Evolutionary conservation across 1,140 invertebrate genomes (phyloP), one percentile per base, ranked within the genome.

Genomic region (Papilio dardanus): DNA sequence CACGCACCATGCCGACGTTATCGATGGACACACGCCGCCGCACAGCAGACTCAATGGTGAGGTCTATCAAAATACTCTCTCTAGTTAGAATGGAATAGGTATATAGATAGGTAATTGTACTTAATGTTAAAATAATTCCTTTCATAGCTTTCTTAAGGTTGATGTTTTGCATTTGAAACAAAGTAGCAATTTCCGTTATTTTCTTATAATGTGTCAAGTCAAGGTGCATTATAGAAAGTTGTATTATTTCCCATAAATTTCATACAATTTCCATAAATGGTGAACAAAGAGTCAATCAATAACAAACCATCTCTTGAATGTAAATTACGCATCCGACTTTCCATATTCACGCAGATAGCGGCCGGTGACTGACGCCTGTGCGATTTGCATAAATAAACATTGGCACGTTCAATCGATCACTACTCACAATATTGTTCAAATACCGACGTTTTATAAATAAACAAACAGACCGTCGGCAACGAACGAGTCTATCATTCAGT

Each of bases 291-390:
- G 66, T 40, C 28, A 73, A 76, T 71, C 66, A 74, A 65, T 76
- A 74, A 50, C 58, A 69, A 21, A 28, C 46, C 28, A 77, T 77
- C 46, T 66, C 71, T 74, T 79, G 40, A 77, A 75, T 73, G 58
- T 67, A 40, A 75, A 77, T 68, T 28, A 73, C 46, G 71, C 71
- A 73, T 58, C 46, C 74, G 71, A 76, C 80, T 87, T 86, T 86
- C 80, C 79, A 81, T 83, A 82, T 83, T 82, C 82, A 80, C 74
- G 81, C 78, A 81, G 83, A 83, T 79, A 78, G 78, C 79, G 71
- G 62, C 31, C 80, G 81, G 81, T 81, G 71, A 40, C 33, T 68
- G 67, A 37, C 67, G 33, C 67, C 67, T 3, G 67, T 40, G 33
- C 33, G 19, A 68, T 35, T 40, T 40, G 33, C 33, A 40, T 68